phyloP scores from a whole-genome alignment of 2,888 invertebrate genomes.

The Pristionchus japonicus region DNA sequence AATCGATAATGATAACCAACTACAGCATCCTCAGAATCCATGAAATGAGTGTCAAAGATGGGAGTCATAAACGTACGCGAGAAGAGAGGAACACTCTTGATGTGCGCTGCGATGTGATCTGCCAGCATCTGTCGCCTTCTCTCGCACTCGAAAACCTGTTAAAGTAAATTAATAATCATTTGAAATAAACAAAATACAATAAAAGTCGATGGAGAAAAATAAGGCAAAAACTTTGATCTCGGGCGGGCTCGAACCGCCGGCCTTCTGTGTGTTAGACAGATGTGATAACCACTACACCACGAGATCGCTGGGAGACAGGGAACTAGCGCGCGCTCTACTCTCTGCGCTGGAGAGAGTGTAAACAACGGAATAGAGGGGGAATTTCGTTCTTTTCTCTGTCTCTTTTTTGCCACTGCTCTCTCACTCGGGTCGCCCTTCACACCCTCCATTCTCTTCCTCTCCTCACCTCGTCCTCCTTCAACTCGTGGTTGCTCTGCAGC shows the following conservation, averaged over 20 bases:
- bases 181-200: neutral
- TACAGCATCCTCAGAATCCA: no score
- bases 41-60: no score
- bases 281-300: constrained; percentile 74
- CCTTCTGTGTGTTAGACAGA: constrained; percentile 74
- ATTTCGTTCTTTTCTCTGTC: neutral
- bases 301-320: constrained; percentile 52
- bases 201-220: neutral
- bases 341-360: neutral
- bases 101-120: constrained; percentile 86
- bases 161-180: neutral
- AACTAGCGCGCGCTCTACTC: constrained; percentile 5
- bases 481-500: constrained; percentile 92
- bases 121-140: constrained; percentile 91
- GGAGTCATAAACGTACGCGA: constrained; percentile 69
- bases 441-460: no score
- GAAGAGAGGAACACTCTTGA: constrained; percentile 86
- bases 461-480: constrained; percentile 91
- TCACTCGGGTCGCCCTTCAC: neutral
- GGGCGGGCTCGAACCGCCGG: constrained; percentile 73
- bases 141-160: constrained; percentile 87
- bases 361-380: neutral
- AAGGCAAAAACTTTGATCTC: constrained; percentile 58
- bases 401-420: neutral
- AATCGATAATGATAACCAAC: no score